phyloP scores from a whole-genome alignment of 2,888 invertebrate genomes.

The Capitulum mitella region DNA sequence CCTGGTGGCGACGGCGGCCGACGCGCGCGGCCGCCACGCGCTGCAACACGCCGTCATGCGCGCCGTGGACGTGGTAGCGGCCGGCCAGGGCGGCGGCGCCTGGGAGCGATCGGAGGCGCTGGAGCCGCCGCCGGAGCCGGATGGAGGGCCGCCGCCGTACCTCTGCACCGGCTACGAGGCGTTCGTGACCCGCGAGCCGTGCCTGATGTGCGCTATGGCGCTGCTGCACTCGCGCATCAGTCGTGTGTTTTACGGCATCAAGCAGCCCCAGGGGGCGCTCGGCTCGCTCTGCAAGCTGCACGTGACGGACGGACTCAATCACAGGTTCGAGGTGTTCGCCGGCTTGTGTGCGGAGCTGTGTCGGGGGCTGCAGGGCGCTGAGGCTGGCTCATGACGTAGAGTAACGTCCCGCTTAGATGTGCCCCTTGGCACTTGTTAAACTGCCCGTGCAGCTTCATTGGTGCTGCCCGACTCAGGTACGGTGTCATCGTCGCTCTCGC shows the following conservation, averaged over 20 bases:
- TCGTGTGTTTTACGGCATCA: conserved; percentile 66
- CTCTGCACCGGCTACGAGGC: conserved; percentile 65
- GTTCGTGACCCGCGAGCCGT: conserved; percentile 77
- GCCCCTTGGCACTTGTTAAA: too few relatives aligned
- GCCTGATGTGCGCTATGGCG: conserved; percentile 93
- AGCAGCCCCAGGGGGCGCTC: conserved; percentile 58
- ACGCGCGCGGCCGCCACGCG: conserved; percentile 54
- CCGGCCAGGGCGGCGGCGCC: conserved; percentile 69
- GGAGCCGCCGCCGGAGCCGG: neutral
- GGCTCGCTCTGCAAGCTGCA: conserved; percentile 67
- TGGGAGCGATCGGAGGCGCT: conserved; percentile 40
- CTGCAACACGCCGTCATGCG: conserved; percentile 77
- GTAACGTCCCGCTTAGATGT: too few relatives aligned
- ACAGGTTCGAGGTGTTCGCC: conserved; percentile 74
- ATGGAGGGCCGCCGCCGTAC: neutral
- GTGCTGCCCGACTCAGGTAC: too few relatives aligned
- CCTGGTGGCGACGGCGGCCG: conserved; percentile 59
- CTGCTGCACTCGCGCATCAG: conserved; percentile 79
- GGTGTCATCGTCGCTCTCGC: too few relatives aligned
- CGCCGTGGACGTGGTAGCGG: conserved; percentile 75
- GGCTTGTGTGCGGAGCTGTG: neutral
- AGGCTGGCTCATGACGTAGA: neutral
- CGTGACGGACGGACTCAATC: conserved; percentile 69
- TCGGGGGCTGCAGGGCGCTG: neutral
- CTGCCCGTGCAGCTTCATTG: too few relatives aligned